Evolutionary conservation across 2,888 invertebrate species (phyloP).

Genomic region (Troglohyphantes excavatus): DNA sequence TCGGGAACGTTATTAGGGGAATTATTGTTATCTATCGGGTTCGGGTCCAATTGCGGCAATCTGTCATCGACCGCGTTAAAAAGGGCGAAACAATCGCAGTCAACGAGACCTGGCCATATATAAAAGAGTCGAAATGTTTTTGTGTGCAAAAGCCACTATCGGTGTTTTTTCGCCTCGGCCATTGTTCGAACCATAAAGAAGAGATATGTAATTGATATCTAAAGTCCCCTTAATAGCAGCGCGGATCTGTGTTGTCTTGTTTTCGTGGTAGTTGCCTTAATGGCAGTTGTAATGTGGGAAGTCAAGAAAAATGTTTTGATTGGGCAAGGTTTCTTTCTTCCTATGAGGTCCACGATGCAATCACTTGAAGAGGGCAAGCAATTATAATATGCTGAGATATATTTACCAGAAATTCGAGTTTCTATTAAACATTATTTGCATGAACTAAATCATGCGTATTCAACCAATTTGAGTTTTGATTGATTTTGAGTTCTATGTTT

Average conservation of each 20-base stretch:
- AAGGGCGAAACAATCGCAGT: constrained; percentile 56
- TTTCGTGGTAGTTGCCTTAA: neutral
- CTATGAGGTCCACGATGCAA: too few species aligned
- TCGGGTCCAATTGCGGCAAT: constrained; percentile 75
- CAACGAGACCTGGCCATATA: constrained; percentile 34
- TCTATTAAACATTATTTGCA: too few species aligned
- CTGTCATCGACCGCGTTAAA: constrained; percentile 66
- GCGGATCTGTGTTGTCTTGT: constrained; percentile 23
- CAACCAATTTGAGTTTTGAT: too few species aligned
- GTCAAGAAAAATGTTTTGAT: neutral
- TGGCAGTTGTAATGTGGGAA: neutral
- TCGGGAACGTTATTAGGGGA: constrained; percentile 69
- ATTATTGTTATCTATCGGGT: constrained; percentile 78
- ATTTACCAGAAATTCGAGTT: too few species aligned
- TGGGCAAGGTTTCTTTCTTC: too few species aligned
- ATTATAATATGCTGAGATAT: too few species aligned
- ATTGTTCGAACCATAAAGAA: constrained; percentile 49
- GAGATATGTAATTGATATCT: constrained; percentile 67
- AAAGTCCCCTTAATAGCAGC: constrained; percentile 10
- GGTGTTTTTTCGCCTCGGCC: constrained; percentile 33
- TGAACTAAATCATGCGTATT: too few species aligned
- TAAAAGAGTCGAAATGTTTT: constrained; percentile 62
- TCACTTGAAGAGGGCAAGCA: too few species aligned
- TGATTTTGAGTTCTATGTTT: too few species aligned
- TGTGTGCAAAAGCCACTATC: constrained; percentile 48